Base-by-base conservation (phyloP, 2,797 vertebrate species). In the Salarias fasciatus region DNA sequence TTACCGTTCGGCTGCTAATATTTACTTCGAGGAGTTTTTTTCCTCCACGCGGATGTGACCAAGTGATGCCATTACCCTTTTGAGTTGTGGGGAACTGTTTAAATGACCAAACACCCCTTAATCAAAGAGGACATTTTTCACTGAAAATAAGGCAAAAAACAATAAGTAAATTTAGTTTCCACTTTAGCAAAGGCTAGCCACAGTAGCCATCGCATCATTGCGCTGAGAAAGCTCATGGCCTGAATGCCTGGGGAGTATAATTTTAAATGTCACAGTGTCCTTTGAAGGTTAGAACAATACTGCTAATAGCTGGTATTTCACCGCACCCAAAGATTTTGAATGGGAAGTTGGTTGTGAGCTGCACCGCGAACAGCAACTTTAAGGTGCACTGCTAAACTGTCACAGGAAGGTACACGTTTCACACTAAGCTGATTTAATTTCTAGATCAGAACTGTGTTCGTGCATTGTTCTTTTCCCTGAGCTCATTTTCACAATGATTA, bases 371-470 rank as follows among this genome's bases (percentile, higher is more conserved):
- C 63, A 50, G 57, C 11, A 36, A 33, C 44, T 59, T 80, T 45
- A 59, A 69, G 57, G 63, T 75, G 45, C 38, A 41, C 5, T 18
- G 59, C 55, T 56, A 42, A 59, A 69, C 42, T 75, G 47, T 70
- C 61, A 36, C 40, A 54, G 52, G 56, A 53, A 59, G 13, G 52
- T 76, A 69, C 58, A 67, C 74, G 78, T 74, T 59, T 62, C 72
- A 77, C 70, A n/a, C 33, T 64, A 70, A 80, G 70, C 62, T 71
- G 45, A 65, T 77, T 79, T 76, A 74, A 74, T 63, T 79, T 66
- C 69, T 70, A 73, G 76, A 82, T 74, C 77, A 66, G 48, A 49
- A 62, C 45, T 61, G 53, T 64, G 64, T 72, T 65, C 42, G 63
- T 74, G 44, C 63, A 68, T 57, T 75, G 63, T 77, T 60, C 12